Evolutionary conservation across 2,888 invertebrate genomes (phyloP), one percentile per base, ranked within the genome.

Genomic region (Timandra comae): DNA sequence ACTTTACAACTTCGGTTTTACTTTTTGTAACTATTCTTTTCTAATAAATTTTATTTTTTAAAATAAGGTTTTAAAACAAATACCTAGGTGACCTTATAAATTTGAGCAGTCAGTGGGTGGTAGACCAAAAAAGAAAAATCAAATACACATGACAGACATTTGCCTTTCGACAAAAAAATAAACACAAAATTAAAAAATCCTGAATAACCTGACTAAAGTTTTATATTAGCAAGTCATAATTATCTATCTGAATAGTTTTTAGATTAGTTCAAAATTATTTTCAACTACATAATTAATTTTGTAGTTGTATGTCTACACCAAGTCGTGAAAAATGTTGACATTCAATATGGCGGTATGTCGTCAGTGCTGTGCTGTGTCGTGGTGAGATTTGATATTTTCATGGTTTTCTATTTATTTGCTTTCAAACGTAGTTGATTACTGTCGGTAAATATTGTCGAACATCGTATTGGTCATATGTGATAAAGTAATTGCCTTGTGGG

Each of bases 281-380:
- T 40, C 38, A 45, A 37, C 44, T 54, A 56, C 55, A 52, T 52
- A 52, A 27, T 27, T 29, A 34, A 12, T 27, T 35, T 35, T 46
- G 42, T 49, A 47, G 50, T 53, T 67, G 60, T 62, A 68, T 62
- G 74, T 69, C 62, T 64, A 60, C 67, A 71, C 65, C 65, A 64
- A 78, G 69, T 72, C 66, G 71, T 74, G 72, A 70, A 71, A 63
- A 70, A 75, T 80, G 82, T 91, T 92, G 91, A 92, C 92, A 92
- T 91, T 91, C 92, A 94, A 93, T 92, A 94, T 94, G 94, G 94
- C 94, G 94, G 93, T 93, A 92, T 93, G 94, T 93, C 93, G 92
- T 93, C 93, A 93, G 94, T 94, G 94, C 93, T 93, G 91, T 94
- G 94, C 94, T 94, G 94, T 94, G 93, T 94, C 93, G 94, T 94